Evolutionary conservation across 2,888 invertebrate species (phyloP).

Genomic region (Flabesymbios commensalis): DNA sequence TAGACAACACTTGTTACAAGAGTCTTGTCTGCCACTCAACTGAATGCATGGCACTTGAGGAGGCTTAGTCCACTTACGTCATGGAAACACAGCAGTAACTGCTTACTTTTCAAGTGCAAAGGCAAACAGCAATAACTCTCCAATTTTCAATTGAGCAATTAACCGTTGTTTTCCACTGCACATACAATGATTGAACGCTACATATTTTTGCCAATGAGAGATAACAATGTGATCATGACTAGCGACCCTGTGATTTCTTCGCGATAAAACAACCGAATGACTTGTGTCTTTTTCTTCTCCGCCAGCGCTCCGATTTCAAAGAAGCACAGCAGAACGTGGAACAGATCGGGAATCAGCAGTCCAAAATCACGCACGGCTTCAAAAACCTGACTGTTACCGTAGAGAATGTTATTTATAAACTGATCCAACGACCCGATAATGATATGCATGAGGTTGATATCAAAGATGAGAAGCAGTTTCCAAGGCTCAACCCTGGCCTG

Average conservation of each 20-base stretch:
- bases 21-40: too few species aligned
- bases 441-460: slow-evolving; percentile 55
- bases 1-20: too few species aligned
- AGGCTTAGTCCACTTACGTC: too few species aligned
- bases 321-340: slow-evolving; percentile 66
- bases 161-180: not conserved
- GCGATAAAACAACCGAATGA: slow-evolving; percentile 55
- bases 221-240: slow-evolving; percentile 43
- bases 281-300: slow-evolving; percentile 42
- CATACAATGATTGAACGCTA: slow-evolving; percentile 4
- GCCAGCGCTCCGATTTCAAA: slow-evolving; percentile 54
- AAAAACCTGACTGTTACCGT: slow-evolving; percentile 44
- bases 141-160: too few species aligned
- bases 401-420: slow-evolving; percentile 52
- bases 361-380: slow-evolving; percentile 54
- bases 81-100: too few species aligned
- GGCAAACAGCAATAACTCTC: too few species aligned
- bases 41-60: too few species aligned
- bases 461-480: slow-evolving; percentile 52
- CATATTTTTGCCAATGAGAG: slow-evolving; percentile 31
- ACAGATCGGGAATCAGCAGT: slow-evolving; percentile 54
- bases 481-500: slow-evolving; percentile 46
- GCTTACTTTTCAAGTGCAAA: too few species aligned
- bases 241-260: slow-evolving; percentile 57
- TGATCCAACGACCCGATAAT: slow-evolving; percentile 54